Evolutionary conservation across 2,888 invertebrate species (phyloP), one percentile per base, ranked within the genome.

Genomic region (Drosophila mettleri): DNA sequence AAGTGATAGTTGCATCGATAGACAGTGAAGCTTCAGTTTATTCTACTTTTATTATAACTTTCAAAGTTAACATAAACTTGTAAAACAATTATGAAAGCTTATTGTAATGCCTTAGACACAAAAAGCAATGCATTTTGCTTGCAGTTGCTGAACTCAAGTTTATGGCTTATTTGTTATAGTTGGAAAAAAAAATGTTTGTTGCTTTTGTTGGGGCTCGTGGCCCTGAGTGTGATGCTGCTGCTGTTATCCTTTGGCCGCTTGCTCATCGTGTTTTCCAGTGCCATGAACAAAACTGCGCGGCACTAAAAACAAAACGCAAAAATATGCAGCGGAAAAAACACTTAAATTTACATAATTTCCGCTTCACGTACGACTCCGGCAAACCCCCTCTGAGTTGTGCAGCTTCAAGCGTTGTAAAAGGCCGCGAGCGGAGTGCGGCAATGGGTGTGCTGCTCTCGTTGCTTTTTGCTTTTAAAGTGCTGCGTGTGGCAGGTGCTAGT

Each of bases 321-420:
- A 63, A 79, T 78, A 73, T 75, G 61, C 70, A 68, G 66, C 61
- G 75, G 66, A 80, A 82, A 79, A 74, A 73, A 69, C 68, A 83
- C 85, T 81, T 79, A 78, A 83, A 85, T 84, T 81, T 85, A 83
- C 84, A 84, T 84, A 83, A 85, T 85, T 85, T 84, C 85, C 84
- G 78, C 79, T 81, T 57, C 79, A 78, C 68, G 54, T 77, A 83
- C 68, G 57, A 61, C 52, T 48, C 53, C 33, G 33, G 31, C 48
- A 2, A 9, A 5, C 4, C 29, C 31, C 12, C 14, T n/a, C 9
- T 0, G 14, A 18, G 18, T 5, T 20, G n/a, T 29, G 27, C 62
- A 41, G 45, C 34, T 51, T 51, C 31, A 45, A 36, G 36, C 24
- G 18, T 8, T 20, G 48, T 14, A 62, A 71, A 72, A 68, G 46